Percentiles rank a stretch among this genome's conserved stretches.
phyloP scores from a whole-genome alignment of 2,797 vertebrate genomes.

The Oophaga sylvatica region DNA sequence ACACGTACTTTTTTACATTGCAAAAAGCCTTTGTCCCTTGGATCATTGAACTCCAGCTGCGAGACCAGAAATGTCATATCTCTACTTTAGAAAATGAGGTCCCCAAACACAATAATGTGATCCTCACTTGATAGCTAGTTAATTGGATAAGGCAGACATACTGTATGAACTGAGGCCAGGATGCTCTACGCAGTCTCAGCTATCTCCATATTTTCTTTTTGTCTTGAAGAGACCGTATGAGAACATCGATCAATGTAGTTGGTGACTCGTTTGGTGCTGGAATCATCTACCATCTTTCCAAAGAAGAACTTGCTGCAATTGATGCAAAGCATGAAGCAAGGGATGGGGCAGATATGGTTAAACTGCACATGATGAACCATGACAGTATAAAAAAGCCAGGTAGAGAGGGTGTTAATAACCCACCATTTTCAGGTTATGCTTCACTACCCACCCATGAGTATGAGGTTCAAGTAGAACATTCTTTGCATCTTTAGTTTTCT shows the following conservation, averaged over 20 bases:
- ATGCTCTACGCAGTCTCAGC: background rate
- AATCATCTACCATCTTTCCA: constrained; percentile 81
- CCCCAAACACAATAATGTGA: background rate
- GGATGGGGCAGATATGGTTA: constrained; percentile 57
- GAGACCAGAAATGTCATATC: too few relatives aligned
- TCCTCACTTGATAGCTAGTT: background rate
- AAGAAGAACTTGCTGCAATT: constrained; percentile 74
- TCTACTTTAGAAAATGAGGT: too few relatives aligned
- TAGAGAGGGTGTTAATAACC: constrained; percentile 44
- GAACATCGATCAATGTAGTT: constrained; percentile 85
- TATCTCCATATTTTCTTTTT: background rate
- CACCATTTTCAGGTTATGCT: constrained; percentile 54
- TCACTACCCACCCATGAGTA: constrained; percentile 60
- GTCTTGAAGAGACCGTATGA: constrained; percentile 79
- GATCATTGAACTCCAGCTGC: too few relatives aligned
- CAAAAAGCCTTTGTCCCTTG: too few relatives aligned
- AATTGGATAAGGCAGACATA: too few relatives aligned
- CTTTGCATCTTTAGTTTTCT: constrained; percentile 44
- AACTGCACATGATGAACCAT: constrained; percentile 69
- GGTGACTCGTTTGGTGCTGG: constrained; percentile 85
- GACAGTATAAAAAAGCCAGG: constrained; percentile 43
- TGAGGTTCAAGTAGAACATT: constrained; percentile 55
- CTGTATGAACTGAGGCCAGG: too few relatives aligned
- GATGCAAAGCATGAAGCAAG: constrained; percentile 72
- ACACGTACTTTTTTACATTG: too few relatives aligned